Base-by-base conservation (phyloP, 2,113 vertebrate species). In the Pteropus alecto region DNA sequence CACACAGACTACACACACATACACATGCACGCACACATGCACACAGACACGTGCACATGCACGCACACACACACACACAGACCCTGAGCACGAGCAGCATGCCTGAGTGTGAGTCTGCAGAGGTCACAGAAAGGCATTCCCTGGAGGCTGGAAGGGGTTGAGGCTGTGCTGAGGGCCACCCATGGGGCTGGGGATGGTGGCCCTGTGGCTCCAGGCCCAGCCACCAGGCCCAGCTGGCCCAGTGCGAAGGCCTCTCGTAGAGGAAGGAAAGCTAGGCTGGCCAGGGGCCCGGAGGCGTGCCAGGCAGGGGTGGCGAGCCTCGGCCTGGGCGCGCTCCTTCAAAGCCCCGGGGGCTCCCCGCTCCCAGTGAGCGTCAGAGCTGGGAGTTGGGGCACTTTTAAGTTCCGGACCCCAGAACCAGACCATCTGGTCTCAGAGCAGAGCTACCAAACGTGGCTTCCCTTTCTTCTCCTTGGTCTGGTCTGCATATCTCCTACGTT, bases 281-380 rank as follows among this genome's bases (percentile, higher is more conserved):
- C 46, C 43, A 13, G 28, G 30, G 67, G 28, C 67, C 21, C 24
- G 9, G 43, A 48, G 21, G 54, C 4, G 26, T 46, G 43, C 14
- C 60, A 18, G 15, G 7, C 24, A 46, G 67, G 43, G 35, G 30
- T 0, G 9, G 35, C 15, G 7, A 10, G 41, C 6, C 4, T 7
- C 5, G 22, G 26, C 61, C 71, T 2, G 68, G 41, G 43, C 43
- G 22, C 13, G 8, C 48, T 38, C 33, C 46, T n/a, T 14, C 5
- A 0, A 6, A 1, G 26, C 60, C 33, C n/a, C 18, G 0, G 21
- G 26, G 19, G 24, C 70, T 19, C 2, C 0, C 43, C 60, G 35
- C 74, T 81, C 28, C 38, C 14, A 1, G 11, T 7, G 41, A 43
- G 24, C 54, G 83, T 11, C 1, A 22, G 54, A 28, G 26, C 11